Evolutionary conservation across 2,797 vertebrate genomes (phyloP), one percentile per base, ranked within the genome.

Genomic region (Myiotriccus ornatus): DNA sequence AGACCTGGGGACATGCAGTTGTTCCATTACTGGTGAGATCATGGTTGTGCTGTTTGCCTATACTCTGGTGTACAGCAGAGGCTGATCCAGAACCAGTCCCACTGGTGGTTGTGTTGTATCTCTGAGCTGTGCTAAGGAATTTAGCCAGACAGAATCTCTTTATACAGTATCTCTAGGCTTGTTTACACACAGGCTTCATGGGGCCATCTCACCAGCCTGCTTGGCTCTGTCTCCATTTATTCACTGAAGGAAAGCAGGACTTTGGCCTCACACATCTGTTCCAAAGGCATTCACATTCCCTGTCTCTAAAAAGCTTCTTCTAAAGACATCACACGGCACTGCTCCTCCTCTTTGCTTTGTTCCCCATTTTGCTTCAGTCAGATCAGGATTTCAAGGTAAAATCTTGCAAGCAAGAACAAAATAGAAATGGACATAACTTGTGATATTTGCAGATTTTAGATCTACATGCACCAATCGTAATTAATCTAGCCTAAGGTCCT

Each of bases 401-500:
- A 12, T 76, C 21, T 59, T 84, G 64, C 35, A 77, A 84, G 37
- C 11, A 41, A 88, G 47, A 88, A 70, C 17, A 43, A 86, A 95
- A 69, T 60, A 67, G 63, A 88, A 84, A 59, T 25, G 63, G 94
- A 73, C 70, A 41, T 57, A 64, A 70, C 44, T 46, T 50, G 52
- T 5, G 23, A 63, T 81, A 87, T 75, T 79, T 81, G 37, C 56
- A 84, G 77, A 57, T 79, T 78, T 69, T 91, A 73, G 73, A 46
- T 81, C 59, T 90, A 62, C 35, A 71, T 56, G 55, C 4, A 7
- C 39, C 47, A 55, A 1, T 56, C 79, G 67, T 70, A 93, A 90
- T 94, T 81, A 93, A 88, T 60, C 30, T 79, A 81, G 85, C 89
- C 93, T 88, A 52, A 69, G 30, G 74, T 86, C 46, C 34, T 90